Evolutionary conservation across 2,888 invertebrate species (phyloP).

Genomic region (Meiosimyza platycephala): DNA sequence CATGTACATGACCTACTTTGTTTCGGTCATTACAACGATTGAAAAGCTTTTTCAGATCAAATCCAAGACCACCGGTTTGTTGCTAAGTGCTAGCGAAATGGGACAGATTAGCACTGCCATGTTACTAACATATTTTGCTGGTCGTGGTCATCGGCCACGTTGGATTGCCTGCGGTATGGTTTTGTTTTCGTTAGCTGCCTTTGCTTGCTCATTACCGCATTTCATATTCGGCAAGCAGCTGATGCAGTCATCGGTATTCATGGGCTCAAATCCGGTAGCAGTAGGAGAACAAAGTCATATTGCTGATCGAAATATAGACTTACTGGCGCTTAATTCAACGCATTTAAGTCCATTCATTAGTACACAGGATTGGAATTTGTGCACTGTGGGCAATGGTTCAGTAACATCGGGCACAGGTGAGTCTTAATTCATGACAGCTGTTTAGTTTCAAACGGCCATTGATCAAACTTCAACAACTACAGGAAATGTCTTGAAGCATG

Average conservation of each 20-base stretch:
- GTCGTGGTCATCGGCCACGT: slow-evolving; percentile 90
- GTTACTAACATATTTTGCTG: slow-evolving; percentile 88
- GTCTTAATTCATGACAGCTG: slow-evolving; percentile 1
- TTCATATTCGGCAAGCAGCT: slow-evolving; percentile 84
- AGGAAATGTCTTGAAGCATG: too few species aligned
- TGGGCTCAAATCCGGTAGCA: background rate
- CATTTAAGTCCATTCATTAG: slow-evolving; percentile 7
- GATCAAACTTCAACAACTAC: background rate
- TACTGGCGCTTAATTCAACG: background rate
- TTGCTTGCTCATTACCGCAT: slow-evolving; percentile 89
- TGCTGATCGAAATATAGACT: background rate
- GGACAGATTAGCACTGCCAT: slow-evolving; percentile 92
- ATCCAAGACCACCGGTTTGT: slow-evolving; percentile 89
- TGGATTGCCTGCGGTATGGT: slow-evolving; percentile 96
- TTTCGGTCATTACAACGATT: slow-evolving; percentile 92
- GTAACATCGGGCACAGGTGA: slow-evolving; percentile 49
- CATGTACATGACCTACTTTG: slow-evolving; percentile 95
- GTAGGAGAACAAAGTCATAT: background rate
- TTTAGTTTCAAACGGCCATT: background rate
- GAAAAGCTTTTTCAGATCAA: slow-evolving; percentile 93
- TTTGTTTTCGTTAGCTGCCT: slow-evolving; percentile 85
- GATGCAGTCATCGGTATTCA: slow-evolving; percentile 64
- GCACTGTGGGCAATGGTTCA: slow-evolving; percentile 50
- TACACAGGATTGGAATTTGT: slow-evolving; percentile 55
- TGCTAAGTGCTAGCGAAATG: slow-evolving; percentile 91